These are phyloP conservation scores for Cartodere bifasciata DNA, from an alignment of 2,888 invertebrate genomes.

Conservation along the genomic window DNA sequence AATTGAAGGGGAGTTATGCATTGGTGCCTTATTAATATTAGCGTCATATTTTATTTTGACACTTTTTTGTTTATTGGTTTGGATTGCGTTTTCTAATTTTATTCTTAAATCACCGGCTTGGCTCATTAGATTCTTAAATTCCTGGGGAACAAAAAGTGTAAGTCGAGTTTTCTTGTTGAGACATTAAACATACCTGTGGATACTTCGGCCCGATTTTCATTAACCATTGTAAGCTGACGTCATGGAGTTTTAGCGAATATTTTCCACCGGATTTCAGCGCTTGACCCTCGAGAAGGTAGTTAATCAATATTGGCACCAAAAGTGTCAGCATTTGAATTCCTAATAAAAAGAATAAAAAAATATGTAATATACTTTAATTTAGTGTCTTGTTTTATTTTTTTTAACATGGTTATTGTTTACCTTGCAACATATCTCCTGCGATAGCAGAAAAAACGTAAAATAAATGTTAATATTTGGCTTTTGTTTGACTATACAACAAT, in stretches of 20 bases:
- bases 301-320: slow-evolving; percentile 81
- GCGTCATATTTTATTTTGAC: slow-evolving; percentile 38
- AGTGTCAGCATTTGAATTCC: slow-evolving; percentile 83
- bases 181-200: slow-evolving; percentile 50
- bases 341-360: slow-evolving; percentile 34
- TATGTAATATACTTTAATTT: too few relatives aligned
- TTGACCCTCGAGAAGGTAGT: slow-evolving; percentile 61
- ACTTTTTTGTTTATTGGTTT: slow-evolving; percentile 52
- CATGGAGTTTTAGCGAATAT: slow-evolving; percentile 63
- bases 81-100: slow-evolving; percentile 76
- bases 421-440: slow-evolving; percentile 44
- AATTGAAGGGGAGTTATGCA: slow-evolving; percentile 56
- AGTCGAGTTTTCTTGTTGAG: too few relatives aligned
- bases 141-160: slow-evolving; percentile 39
- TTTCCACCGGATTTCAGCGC: slow-evolving; percentile 47
- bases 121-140: slow-evolving; percentile 84
- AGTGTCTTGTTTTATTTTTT: slow-evolving; percentile 2
- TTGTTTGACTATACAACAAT: slow-evolving; percentile 8
- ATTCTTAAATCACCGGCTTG: slow-evolving; percentile 67
- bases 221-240: slow-evolving; percentile 78
- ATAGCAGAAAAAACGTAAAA: slow-evolving; percentile 13
- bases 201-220: slow-evolving; percentile 87
- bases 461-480: slow-evolving; percentile 6
- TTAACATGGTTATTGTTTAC: too few relatives aligned
- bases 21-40: slow-evolving; percentile 32